Base-by-base conservation (phyloP, 2,113 vertebrate species). In the Odocoileus hemionus region DNA sequence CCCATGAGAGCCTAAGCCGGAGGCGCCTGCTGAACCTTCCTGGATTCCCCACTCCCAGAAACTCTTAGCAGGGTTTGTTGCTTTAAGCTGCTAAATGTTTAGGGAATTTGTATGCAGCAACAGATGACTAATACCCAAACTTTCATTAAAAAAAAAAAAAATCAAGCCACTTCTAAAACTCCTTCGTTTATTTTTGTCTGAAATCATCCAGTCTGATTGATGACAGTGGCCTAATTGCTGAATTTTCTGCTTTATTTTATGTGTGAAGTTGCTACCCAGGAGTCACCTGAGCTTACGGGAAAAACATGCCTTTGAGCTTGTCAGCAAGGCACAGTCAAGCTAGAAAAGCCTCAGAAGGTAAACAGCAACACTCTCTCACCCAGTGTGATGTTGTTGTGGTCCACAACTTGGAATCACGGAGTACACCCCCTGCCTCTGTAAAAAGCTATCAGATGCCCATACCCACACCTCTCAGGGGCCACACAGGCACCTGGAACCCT, bases 281-380 rank as follows among this genome's bases (percentile, higher is more conserved):
- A 60, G 45, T 43, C 23, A 78, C 52, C 17, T 61, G 78, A 61
- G 61, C 45, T 26, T 17, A 5, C 0, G 1, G 67, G 74, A 16
- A 95, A 97, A 96, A 94, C 28, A 47, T 78, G 52, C 30, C 85
- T 97, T 94, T 96, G 92, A 95, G 88, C 52, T 87, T 97, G 57
- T 79, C 74, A 58, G 74, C 54, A 43, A 7, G 7, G 25, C 21
- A 85, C 84, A 58, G 52, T 74, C 0, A 1, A 92, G 61, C 47
- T 86, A 58, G 79, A 96, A 80, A 76, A 90, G 79, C 80, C 91
- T 92, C 84, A 58, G 45, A 96, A 97, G 74, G 74, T 43, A 85
- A 95, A 90, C 2, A 61, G 36, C 74, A 57, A 16, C 3, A 5
- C 52, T 91, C 28, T 36, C 86, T 64, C 47, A 76, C 58, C n/a